Evolutionary conservation across 1,140 invertebrate genomes (phyloP), one percentile per base, ranked within the genome.

Genomic region (Dinoponera quadriceps): DNA sequence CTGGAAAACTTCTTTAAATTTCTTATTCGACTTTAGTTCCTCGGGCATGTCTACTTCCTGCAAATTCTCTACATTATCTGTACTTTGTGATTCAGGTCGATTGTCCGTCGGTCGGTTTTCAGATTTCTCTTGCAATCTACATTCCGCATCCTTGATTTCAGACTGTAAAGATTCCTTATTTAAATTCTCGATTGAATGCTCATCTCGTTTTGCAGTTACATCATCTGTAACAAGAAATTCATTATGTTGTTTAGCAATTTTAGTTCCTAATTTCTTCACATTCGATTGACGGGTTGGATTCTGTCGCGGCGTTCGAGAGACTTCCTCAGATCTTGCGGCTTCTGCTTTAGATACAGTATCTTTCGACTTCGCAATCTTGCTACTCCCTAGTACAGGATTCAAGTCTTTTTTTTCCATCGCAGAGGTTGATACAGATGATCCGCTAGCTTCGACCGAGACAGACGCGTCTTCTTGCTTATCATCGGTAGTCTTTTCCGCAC

Each of bases 1-100:
- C 63, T 93, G 91, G 72, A 94, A 94, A 51, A 94, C 80, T 78
- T 94, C 94, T 69, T 92, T 92, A 74, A 94, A 94, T 83, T 91
- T 94, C 82, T 94, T 92, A 82, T 94, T 90, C 0, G 92, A 94
- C 66, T 88, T 93, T 73, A 94, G 68, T 83, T 94, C 94, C 65
- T 91, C 93, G 0, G 94, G 93, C 77, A 93, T 90, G 18, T 92
- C 90, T 7, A 88, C 66, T 78, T 92, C 90, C 0, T 89, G 83
- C 18, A 88, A 78, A 13, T 90, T 85, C 51, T 89, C 84, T 1
- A 11, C 48, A 44, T 90, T 85, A 55, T 89, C 84, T 1, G 9
- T 54, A 44, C 22, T 20, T 18, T 33, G 69, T 14, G n/a, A 29
- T 60, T 44, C 20, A 57, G 2, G 48, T 57, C 29, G 33, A 57